Evolutionary conservation across 2,797 vertebrate species (phyloP), one percentile per base, ranked within the genome.

Genomic region (Linurgus olivaceus): DNA sequence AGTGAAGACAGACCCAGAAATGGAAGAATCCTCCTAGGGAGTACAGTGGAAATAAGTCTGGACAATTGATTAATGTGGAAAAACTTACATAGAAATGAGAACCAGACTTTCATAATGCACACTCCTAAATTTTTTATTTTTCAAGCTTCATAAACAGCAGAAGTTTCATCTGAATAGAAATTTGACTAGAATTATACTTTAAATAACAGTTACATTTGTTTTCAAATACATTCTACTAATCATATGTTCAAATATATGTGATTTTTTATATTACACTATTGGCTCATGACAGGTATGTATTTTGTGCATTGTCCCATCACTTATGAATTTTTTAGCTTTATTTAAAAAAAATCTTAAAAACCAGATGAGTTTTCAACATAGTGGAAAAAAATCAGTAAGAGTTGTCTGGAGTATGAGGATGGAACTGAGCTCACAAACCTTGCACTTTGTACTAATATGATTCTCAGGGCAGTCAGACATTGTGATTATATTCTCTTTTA

Each of bases 41-140:
- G 26, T 89, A 51, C 33, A 76, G 40, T 73, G 48, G 72, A 94
- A 95, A 94, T 65, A 80, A 88, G 76, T 67, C 65, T 93, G 75
- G 71, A 83, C 79, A 91, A 77, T 58, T 72, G 44, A 84, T 86
- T 85, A 93, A 78, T 52, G 65, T n/a, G 23, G 85, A 93, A 94
- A 96, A 94, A n/a, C 76, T 96, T 76, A 91, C 54, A 67, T 0
- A 82, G 61, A 88, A 90, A 95, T 63, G 55, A 96, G 73, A 95
- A 84, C 14, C 66, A 88, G 78, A 86, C 21, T 89, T 95, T 84
- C 40, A n/a, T 94, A 85, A 86, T 31, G 79, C 3, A 3, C 29
- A 37, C 13, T 75, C 5, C 54, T 59, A 62, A 78, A 76, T 26
- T 62, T 84, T 94, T 83, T 92, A 54, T 78, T 94, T 93, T 94